A percentile compares a stretch with the other conserved stretches of the same genome.
Evolutionary conservation across 2,113 vertebrate species (phyloP).

Genomic region (Malaclemys terrapin): DNA sequence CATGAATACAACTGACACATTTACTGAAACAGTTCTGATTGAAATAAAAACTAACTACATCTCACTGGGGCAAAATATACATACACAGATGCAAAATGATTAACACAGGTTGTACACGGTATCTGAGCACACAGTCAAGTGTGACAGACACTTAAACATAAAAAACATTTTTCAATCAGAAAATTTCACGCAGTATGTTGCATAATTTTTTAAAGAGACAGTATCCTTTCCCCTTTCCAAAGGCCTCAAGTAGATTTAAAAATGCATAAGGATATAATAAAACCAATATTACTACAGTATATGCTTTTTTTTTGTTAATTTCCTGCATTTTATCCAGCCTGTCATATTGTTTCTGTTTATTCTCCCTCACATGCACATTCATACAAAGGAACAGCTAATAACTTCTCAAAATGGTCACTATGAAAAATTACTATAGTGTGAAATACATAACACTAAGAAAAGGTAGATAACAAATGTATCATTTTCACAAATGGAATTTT

Average conservation of each 20-base stretch:
- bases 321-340: background rate
- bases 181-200: slow-evolving; percentile 37
- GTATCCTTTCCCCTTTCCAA: slow-evolving; percentile 11
- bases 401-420: background rate
- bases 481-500: accelerated
- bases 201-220: slow-evolving; percentile 47
- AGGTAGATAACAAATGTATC: background rate
- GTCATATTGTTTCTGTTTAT: background rate
- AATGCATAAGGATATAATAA: background rate
- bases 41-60: slow-evolving; percentile 73
- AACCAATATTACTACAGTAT: background rate
- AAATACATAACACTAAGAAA: background rate
- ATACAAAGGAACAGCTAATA: background rate
- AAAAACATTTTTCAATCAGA: slow-evolving; percentile 34
- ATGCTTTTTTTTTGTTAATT: background rate
- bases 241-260: background rate
- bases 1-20: slow-evolving; percentile 74
- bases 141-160: slow-evolving; percentile 63
- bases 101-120: slow-evolving; percentile 30
- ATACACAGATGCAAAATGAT: slow-evolving; percentile 45
- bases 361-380: background rate
- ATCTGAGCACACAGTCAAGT: slow-evolving; percentile 55
- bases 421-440: background rate
- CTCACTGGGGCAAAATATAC: slow-evolving; percentile 74
- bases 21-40: slow-evolving; percentile 74